These are phyloP conservation scores for Albula goreensis DNA, from an alignment of 2,113 vertebrate species.

Conservation along the genomic window DNA sequence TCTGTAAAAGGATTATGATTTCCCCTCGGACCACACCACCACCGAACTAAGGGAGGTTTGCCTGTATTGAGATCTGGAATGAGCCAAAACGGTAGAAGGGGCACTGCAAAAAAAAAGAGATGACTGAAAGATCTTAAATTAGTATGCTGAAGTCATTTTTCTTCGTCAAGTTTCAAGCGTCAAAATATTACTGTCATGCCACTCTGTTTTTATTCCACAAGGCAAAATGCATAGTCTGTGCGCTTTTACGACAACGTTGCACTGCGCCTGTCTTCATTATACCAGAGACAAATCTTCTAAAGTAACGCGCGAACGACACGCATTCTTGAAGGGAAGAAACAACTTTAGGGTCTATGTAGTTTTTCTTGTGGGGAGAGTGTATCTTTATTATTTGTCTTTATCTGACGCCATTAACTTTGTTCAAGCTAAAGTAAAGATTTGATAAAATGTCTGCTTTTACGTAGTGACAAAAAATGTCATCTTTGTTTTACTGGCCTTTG, in stretches of 20 bases:
- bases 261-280: background rate
- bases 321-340: background rate
- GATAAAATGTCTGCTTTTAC: background rate
- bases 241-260: background rate
- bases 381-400: background rate
- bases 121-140: background rate
- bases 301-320: background rate
- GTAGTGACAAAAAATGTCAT: background rate
- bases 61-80: background rate
- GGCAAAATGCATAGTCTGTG: background rate
- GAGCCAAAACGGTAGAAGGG: slow-evolving; percentile 26
- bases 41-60: slow-evolving; percentile 38
- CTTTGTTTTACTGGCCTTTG: background rate
- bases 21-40: slow-evolving; percentile 58
- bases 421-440: background rate
- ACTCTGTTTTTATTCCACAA: background rate
- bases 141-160: background rate
- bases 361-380: background rate
- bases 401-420: background rate
- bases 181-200: background rate
- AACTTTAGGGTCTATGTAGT: background rate
- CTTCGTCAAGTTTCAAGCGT: background rate
- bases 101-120: background rate
- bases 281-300: background rate
- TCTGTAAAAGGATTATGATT: slow-evolving; percentile 65